phyloP scores from a whole-genome alignment of 2,797 vertebrate species.

The Otolemur crassicaudatus region DNA sequence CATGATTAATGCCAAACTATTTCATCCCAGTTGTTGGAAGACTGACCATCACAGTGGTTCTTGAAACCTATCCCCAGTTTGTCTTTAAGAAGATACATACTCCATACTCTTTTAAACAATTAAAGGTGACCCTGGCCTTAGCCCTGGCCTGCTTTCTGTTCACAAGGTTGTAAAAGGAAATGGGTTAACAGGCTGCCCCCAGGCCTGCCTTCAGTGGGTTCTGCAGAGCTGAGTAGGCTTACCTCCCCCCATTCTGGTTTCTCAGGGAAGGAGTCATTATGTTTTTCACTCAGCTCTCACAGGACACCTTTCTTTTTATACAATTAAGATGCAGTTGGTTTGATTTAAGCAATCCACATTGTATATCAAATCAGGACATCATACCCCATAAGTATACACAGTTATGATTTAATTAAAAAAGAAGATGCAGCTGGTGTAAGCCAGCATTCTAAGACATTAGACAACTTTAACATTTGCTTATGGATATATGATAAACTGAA shows the following conservation, averaged over 20 bases:
- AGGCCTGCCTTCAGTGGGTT: not conserved
- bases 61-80: not conserved
- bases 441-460: not conserved
- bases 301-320: not conserved
- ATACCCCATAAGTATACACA: no score
- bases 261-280: not conserved
- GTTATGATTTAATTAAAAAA: no score
- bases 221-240: not conserved
- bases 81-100: not conserved
- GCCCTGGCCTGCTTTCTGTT: not conserved
- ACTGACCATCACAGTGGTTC: not conserved
- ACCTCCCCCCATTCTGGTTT: not conserved
- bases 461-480: not conserved
- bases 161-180: not conserved
- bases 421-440: not conserved
- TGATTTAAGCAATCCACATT: not conserved
- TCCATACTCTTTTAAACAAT: not conserved
- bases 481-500: not conserved
- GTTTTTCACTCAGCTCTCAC: not conserved
- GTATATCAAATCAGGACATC: no score
- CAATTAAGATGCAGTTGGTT: not conserved
- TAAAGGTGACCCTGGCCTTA: not conserved
- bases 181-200: not conserved
- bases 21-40: not conserved
- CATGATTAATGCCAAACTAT: not conserved